Base-by-base conservation (phyloP, 2,888 invertebrate genomes). In the Eristalis pertinax region DNA sequence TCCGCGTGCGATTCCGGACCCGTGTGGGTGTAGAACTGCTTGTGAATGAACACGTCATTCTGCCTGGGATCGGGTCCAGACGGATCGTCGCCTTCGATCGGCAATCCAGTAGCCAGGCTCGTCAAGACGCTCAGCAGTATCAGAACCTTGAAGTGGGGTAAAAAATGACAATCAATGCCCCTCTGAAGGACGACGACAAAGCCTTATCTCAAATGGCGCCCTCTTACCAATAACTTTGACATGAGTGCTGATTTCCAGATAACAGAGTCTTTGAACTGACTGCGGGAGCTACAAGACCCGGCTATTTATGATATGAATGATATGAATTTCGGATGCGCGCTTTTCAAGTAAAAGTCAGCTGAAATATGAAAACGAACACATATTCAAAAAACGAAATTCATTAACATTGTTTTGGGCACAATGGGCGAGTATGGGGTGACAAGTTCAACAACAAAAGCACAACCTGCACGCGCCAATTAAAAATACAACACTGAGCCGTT, bases 221-320 rank as follows among this genome's bases (percentile, higher is more conserved):
- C 26, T 13, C 38, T 72, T 72, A 67, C 72, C 43, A 72, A 72
- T 43, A 65, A 65, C 29, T 43, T 67, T 43, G 43, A 58, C 72
- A 72, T 72, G 26, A 41, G 22, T 65, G 56, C 24, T 22, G 69
- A 70, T 70, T 29, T 63, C 26, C 13, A 35, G 43, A 43, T 32
- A 24, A 65, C 65, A 29, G 3, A 65, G 43, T 65, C n/a, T 65
- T 19, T 41, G 22, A 65, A 79, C 78, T 79, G 65, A 29, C 43
- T 41, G 65, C 58, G 24, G 32, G 22, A 65, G 41, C 32, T 70
- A 22, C 4, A 24, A 38, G n/a, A 22, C 65, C 11, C 72, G 8
- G 58, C 58, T 79, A 67, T 79, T 60, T 65, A 79, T 79, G 56
- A 43, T 38, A 63, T 69, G 62, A 72, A 41, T 56, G 63, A 32